Conservation (phyloP, 2,797 vertebrate species). For the Myotis myotis region DNA sequence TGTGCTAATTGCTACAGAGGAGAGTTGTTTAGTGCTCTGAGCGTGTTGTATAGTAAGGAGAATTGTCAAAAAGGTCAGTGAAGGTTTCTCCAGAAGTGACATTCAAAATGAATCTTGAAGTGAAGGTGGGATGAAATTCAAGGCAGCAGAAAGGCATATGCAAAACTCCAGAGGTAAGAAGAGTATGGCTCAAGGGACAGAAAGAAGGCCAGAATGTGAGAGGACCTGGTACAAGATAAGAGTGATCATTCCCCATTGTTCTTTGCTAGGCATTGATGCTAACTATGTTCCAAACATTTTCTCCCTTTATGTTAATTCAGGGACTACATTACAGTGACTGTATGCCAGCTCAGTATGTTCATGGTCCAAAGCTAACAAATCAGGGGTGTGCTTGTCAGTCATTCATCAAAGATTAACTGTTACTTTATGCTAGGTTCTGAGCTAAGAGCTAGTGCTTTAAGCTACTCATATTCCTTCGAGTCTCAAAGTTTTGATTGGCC, state of each 20-base stretch:
- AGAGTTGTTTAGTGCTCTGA: not conserved
- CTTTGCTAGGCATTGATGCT: not conserved
- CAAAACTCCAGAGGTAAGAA: not conserved
- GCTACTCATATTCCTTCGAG: not conserved
- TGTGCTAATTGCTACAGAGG: not conserved
- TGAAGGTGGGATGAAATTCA: not conserved
- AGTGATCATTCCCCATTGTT: not conserved
- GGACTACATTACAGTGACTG: not conserved
- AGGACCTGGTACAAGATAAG: not conserved
- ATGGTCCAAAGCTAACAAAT: not conserved
- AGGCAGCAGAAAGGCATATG: not conserved
- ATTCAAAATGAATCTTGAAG: not conserved
- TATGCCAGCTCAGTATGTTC: not conserved
- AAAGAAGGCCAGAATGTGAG: not conserved
- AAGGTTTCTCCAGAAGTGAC: not conserved
- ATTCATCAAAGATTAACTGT: not conserved
- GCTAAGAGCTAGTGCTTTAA: not conserved
- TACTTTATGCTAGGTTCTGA: not conserved
- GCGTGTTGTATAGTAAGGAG: not conserved
- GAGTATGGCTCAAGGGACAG: not conserved
- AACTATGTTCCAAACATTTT: not conserved
- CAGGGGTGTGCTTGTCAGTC: not conserved
- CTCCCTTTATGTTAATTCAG: not conserved
- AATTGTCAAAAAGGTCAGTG: not conserved
- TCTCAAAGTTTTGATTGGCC: not conserved